Conservation (phyloP, 2,888 invertebrate genomes). For the Liodrosophila aerea region DNA sequence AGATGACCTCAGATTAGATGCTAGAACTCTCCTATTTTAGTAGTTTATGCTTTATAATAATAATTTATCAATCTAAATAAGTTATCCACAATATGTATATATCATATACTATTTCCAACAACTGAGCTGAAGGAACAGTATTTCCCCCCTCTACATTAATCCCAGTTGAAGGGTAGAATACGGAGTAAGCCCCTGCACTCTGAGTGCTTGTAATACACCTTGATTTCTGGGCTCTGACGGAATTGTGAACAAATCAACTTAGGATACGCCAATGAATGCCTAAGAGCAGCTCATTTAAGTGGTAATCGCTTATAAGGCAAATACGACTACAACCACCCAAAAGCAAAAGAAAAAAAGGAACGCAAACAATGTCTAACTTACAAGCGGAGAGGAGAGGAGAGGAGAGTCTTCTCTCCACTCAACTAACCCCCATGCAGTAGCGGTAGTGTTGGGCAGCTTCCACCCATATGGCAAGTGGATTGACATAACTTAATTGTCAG, state of each 20-base stretch:
- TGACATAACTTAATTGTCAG: constrained; percentile 69
- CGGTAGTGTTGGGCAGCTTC: no score
- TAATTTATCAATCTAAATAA: no score
- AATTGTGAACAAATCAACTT: not conserved
- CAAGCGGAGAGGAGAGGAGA: constrained; percentile 4
- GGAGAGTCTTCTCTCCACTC: not conserved
- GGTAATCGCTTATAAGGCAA: constrained; percentile 35
- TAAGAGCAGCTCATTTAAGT: constrained; percentile 19
- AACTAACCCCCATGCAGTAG: not conserved
- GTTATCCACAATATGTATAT: no score
- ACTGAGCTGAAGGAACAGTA: no score
- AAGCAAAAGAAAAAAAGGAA: not conserved
- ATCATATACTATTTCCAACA: no score
- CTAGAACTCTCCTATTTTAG: no score
- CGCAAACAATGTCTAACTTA: constrained; percentile 44
- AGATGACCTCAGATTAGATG: no score
- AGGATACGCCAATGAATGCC: constrained; percentile 14
- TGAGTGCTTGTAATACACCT: not conserved
- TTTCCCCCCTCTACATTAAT: no score
- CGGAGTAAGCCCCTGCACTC: no score
- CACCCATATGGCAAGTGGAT: constrained; percentile 68
- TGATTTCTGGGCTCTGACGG: not conserved
- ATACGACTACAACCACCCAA: constrained; percentile 27
- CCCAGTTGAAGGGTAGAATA: no score
- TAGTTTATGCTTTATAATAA: no score